Conservation (phyloP, 92 coral and sea anemone species). For the Actinernus sp. region DNA sequence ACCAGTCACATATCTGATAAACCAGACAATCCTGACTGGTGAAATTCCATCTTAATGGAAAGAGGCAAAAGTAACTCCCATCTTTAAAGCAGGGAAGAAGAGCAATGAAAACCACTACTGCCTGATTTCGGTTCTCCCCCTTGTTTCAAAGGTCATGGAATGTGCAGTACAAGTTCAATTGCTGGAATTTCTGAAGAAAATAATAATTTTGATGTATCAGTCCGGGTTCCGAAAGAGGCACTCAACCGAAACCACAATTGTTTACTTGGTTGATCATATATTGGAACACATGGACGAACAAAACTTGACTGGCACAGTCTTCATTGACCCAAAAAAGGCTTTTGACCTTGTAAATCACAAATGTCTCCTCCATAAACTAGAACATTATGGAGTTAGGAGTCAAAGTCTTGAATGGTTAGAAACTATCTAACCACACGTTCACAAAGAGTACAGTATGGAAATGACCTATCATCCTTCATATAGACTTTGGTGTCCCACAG, state of each 20-base stretch:
- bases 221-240: constrained; percentile 63
- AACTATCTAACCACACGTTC: constrained; percentile 40
- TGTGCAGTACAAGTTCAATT: background rate
- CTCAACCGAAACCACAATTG: constrained; percentile 62
- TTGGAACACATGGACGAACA: constrained; percentile 49
- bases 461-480: constrained; percentile 24
- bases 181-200: background rate
- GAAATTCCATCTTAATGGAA: background rate
- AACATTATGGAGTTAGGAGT: constrained; percentile 58
- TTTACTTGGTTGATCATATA: constrained; percentile 33
- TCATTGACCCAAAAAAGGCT: constrained; percentile 51
- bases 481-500: constrained; percentile 35
- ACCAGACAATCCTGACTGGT: background rate
- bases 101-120: too few relatives aligned
- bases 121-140: too few relatives aligned
- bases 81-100: background rate
- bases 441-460: constrained; percentile 26
- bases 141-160: background rate
- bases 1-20: too few relatives aligned
- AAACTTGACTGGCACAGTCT: constrained; percentile 38
- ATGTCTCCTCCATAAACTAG: constrained; percentile 28
- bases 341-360: constrained; percentile 47
- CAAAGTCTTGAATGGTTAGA: constrained; percentile 34
- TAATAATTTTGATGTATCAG: background rate
- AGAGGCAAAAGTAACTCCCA: background rate